These are phyloP conservation scores for Parapsyche elsis DNA, from an alignment of 1,140 invertebrate species.

Conservation along the genomic window DNA sequence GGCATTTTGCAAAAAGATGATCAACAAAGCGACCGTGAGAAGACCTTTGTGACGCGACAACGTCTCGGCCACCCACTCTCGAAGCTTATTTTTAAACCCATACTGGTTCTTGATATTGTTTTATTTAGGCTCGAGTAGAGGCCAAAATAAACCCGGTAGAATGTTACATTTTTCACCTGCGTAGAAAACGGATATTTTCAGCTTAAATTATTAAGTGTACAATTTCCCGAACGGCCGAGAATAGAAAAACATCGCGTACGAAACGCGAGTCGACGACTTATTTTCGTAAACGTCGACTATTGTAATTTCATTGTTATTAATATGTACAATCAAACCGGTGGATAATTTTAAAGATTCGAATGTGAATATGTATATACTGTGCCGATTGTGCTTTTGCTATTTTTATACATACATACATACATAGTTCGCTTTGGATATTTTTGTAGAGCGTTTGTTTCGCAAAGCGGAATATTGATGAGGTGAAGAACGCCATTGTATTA, in stretches of 20 bases:
- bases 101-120: slow-evolving; percentile 18
- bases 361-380: too few relatives aligned
- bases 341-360: too few relatives aligned
- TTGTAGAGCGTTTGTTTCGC: too few relatives aligned
- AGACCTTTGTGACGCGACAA: neutral
- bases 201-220: slow-evolving; percentile 24
- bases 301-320: too few relatives aligned
- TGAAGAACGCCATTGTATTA: neutral
- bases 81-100: slow-evolving; percentile 23
- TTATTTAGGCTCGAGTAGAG: neutral
- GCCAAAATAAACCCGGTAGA: neutral
- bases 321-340: too few relatives aligned
- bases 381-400: too few relatives aligned
- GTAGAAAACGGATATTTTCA: slow-evolving; percentile 26
- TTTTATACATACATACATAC: too few relatives aligned
- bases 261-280: neutral
- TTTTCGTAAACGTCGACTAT: too few relatives aligned
- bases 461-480: too few relatives aligned
- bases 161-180: slow-evolving; percentile 14
- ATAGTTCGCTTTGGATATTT: too few relatives aligned
- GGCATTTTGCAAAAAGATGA: too few relatives aligned
- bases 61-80: neutral
- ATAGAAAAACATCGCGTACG: neutral
- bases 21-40: neutral
- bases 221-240: slow-evolving; percentile 17